Base-by-base conservation (phyloP, 2,113 vertebrate genomes). In the Paralichthys olivaceus region DNA sequence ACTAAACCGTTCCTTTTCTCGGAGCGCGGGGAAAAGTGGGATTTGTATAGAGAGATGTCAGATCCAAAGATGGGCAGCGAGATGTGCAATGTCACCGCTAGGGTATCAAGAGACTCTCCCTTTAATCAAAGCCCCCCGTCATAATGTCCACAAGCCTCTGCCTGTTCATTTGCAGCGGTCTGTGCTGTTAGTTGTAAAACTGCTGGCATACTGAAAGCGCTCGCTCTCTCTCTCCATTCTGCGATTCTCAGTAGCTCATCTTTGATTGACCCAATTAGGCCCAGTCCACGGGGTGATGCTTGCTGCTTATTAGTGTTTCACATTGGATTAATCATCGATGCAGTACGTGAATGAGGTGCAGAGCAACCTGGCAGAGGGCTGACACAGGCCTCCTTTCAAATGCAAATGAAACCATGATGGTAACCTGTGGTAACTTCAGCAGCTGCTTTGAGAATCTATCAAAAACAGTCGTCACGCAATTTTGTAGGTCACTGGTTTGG, bases 211-310 rank as follows among this genome's bases (percentile, higher is more conserved):
- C 81, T 53, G 68, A 71, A 83, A 53, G 77, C 84, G 64, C 80
- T 49, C 51, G 72, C 61, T 9, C 80, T 81, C 84, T 80, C 65
- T 82, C 72, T 83, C 61, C 75, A 74, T 23, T 74, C 66, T 77
- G 55, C 15, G 73, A 72, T 81, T 80, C 88, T 88, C 83, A 72
- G 77, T 76, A 28, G 87, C 90, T 90, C 81, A 84, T 89, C 45
- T 90, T 88, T 92, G 87, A 93, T 90, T 93, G 91, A 91, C 89
- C 92, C 89, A 92, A 91, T 92, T 92, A 93, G 84, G 73, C 63
- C 63, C 14, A 78, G 90, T 93, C 90, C 89, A 82, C 79, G 6
- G 86, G 86, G 88, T 91, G 88, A 90, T 87, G 83, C 85, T 88
- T 78, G 80, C 84, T 90, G 83, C 89, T 90, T 92, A 87, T 90